Conservation (phyloP, 1,140 invertebrate species). For the Prorops nasuta region DNA sequence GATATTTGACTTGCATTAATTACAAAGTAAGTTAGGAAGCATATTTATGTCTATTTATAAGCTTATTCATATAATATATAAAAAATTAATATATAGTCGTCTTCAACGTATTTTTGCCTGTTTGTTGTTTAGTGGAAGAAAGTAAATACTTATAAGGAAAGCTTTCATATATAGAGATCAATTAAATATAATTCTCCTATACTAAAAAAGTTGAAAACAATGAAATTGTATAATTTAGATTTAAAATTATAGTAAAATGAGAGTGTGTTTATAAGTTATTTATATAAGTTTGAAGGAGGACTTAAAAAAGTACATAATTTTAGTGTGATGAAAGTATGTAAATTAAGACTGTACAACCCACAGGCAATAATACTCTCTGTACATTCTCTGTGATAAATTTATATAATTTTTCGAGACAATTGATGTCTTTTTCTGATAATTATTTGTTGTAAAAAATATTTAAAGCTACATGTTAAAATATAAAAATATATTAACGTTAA, state of each 20-base stretch:
- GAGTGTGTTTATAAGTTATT: too few relatives aligned
- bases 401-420: constrained; percentile 34
- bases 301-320: too few relatives aligned
- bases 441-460: constrained; percentile 38
- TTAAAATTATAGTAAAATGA: too few relatives aligned
- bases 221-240: too few relatives aligned
- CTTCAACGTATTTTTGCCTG: constrained; percentile 33
- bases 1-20: constrained; percentile 34
- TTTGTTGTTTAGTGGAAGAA: constrained; percentile 26
- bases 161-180: not conserved
- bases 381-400: constrained; percentile 47
- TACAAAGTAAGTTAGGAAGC: constrained; percentile 30
- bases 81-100: constrained; percentile 13
- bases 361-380: constrained; percentile 34
- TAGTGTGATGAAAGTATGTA: constrained; percentile 8
- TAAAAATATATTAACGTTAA: not conserved
- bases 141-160: not conserved
- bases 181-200: too few relatives aligned
- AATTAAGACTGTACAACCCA: constrained; percentile 26
- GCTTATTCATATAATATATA: not conserved
- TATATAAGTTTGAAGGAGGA: too few relatives aligned
- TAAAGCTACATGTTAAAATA: constrained; percentile 16
- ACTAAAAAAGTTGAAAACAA: too few relatives aligned
- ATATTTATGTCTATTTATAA: constrained; percentile 25
- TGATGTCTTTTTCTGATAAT: constrained; percentile 26